Conservation (phyloP, 1,140 invertebrate genomes). For the Diploscapter pachys region DNA sequence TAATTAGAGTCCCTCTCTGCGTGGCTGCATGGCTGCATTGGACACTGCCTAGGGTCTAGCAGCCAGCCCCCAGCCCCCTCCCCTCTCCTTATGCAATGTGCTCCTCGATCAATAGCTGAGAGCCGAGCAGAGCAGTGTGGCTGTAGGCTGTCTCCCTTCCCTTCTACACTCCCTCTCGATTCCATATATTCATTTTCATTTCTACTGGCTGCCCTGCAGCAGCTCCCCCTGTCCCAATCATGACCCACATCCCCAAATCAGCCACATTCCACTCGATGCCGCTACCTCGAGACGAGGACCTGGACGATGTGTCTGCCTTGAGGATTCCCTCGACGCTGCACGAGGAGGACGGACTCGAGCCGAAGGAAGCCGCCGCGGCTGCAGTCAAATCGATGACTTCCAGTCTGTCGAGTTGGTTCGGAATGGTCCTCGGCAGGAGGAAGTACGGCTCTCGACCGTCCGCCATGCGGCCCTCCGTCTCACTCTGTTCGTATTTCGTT, state of each 20-base stretch:
- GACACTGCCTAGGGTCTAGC: no score
- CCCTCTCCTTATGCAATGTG: no score
- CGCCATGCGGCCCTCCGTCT: conserved; percentile 9
- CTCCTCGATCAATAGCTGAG: no score
- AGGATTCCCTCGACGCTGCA: no score
- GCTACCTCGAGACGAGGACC: conserved; percentile 11
- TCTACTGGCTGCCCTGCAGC: not conserved
- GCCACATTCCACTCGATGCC: conserved; percentile 54
- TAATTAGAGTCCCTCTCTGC: no score
- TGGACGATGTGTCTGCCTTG: conserved; percentile 1
- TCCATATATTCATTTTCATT: no score
- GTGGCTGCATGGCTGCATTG: no score
- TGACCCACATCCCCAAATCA: conserved; percentile 45
- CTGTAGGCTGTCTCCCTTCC: no score
- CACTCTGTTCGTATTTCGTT: not conserved
- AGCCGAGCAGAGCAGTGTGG: no score
- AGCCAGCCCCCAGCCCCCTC: no score
- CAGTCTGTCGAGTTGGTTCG: conserved; percentile 33
- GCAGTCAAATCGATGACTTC: conserved; percentile 4
- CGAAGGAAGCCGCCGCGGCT: not conserved
- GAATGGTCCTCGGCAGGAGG: conserved; percentile 15
- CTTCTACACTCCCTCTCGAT: no score
- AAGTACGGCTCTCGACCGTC: not conserved
- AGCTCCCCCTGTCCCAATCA: conserved; percentile 3
- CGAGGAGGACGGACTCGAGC: no score